Conservation (phyloP, 2,113 vertebrate genomes). For the Tinamus guttatus region DNA sequence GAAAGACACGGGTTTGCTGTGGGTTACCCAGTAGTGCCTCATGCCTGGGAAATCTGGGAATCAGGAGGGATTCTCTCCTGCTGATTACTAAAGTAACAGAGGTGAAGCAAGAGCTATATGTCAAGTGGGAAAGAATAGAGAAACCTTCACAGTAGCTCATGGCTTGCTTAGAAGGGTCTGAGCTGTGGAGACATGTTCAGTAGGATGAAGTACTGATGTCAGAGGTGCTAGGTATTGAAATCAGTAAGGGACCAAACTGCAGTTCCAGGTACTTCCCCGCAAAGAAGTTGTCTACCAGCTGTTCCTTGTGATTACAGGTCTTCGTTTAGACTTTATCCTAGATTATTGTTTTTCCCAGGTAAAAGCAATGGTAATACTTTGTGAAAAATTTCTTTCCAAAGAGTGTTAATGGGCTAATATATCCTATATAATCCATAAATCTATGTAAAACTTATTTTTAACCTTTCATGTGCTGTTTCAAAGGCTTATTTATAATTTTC, state of each 20-base stretch:
- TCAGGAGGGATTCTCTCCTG: background rate
- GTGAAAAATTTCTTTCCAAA: background rate
- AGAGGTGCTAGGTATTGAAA: background rate
- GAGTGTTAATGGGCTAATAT: background rate
- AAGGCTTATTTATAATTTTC: background rate
- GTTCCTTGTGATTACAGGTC: background rate
- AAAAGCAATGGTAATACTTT: background rate
- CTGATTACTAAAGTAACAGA: background rate
- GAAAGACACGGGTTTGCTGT: fast-evolving
- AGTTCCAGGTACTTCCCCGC: background rate
- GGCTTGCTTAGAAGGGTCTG: background rate
- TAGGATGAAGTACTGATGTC: background rate
- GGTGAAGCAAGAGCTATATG: background rate
- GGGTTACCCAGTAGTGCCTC: background rate
- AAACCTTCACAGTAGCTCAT: background rate
- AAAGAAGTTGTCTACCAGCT: background rate
- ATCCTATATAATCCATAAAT: background rate
- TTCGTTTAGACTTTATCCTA: background rate
- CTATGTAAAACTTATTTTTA: background rate
- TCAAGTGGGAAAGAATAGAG: background rate
- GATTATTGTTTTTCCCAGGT: background rate
- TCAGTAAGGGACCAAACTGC: background rate
- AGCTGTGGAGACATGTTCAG: background rate
- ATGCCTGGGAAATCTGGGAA: background rate
- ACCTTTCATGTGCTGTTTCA: background rate